phyloP scores from a whole-genome alignment of 2,113 vertebrate genomes.

The Dendropsophus ebraccatus region DNA sequence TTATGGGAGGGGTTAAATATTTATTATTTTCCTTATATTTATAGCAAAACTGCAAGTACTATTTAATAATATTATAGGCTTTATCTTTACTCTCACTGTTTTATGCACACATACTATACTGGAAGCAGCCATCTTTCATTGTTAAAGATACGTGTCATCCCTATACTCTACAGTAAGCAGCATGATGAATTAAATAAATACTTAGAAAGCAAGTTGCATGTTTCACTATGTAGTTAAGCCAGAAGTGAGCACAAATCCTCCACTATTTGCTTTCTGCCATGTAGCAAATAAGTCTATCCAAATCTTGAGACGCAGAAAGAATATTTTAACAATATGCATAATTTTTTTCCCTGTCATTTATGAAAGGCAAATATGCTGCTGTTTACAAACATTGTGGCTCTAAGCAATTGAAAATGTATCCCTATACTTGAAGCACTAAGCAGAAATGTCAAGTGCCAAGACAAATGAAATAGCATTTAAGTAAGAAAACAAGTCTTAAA shows the following conservation, averaged over 20 bases:
- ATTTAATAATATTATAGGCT: too few relatives aligned
- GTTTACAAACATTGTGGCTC: conserved; percentile 39
- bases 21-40: too few relatives aligned
- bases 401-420: conserved; percentile 9
- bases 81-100: too few relatives aligned
- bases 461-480: conserved; percentile 53
- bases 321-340: conserved; percentile 24
- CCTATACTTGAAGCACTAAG: conserved; percentile 29
- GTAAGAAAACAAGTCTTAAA: conserved; percentile 1
- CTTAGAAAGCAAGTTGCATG: not conserved
- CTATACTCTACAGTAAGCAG: too few relatives aligned
- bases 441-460: conserved; percentile 54
- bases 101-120: too few relatives aligned
- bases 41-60: too few relatives aligned
- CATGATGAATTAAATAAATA: not conserved
- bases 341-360: conserved; percentile 35
- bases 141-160: too few relatives aligned
- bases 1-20: too few relatives aligned
- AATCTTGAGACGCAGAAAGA: not conserved
- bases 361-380: conserved; percentile 35
- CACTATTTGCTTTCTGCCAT: conserved; percentile 3
- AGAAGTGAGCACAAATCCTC: not conserved
- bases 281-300: not conserved
- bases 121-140: too few relatives aligned
- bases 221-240: not conserved